A percentile compares a stretch with the other conserved stretches of the same genome.
Evolutionary conservation across 2,113 vertebrate species (phyloP).

Genomic region (Nansenia antarctica): DNA sequence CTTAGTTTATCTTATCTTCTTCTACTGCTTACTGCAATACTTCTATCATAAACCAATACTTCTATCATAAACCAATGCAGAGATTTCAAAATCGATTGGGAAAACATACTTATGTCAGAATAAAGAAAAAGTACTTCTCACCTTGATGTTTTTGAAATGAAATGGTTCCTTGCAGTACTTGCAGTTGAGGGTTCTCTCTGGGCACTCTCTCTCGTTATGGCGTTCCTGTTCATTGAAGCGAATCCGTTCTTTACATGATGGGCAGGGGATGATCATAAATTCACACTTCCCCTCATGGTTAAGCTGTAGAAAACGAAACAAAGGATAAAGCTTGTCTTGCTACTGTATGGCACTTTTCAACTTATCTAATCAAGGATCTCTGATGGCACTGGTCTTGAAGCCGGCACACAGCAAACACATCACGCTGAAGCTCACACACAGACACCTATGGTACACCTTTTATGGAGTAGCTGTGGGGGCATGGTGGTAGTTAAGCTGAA

Average conservation of each 20-base stretch:
- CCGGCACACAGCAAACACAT: not conserved
- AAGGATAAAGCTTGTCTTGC: not conserved
- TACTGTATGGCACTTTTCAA: conserved; percentile 28
- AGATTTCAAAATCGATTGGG: not conserved
- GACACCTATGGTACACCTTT: not conserved
- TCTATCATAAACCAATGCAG: not conserved
- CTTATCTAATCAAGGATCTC: not conserved
- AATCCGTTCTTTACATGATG: conserved; percentile 75
- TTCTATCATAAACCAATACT: not conserved
- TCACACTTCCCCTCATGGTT: conserved; percentile 79
- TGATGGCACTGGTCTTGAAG: not conserved
- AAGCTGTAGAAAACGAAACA: conserved; percentile 48
- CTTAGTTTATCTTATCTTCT: not conserved
- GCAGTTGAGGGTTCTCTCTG: conserved; percentile 81
- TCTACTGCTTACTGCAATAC: not conserved
- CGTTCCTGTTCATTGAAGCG: conserved; percentile 79
- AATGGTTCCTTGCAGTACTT: conserved; percentile 81
- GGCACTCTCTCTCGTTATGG: conserved; percentile 82
- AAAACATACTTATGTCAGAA: too few relatives aligned
- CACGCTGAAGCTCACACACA: not conserved
- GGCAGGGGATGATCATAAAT: conserved; percentile 77
- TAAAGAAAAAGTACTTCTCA: conserved; percentile 34
- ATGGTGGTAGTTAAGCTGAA: not conserved
- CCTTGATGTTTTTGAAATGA: conserved; percentile 78
- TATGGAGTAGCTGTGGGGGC: too few relatives aligned